These are phyloP conservation scores for Drosophila nigricruria DNA, from an alignment of 2,888 invertebrate genomes.

Conservation along the genomic window DNA sequence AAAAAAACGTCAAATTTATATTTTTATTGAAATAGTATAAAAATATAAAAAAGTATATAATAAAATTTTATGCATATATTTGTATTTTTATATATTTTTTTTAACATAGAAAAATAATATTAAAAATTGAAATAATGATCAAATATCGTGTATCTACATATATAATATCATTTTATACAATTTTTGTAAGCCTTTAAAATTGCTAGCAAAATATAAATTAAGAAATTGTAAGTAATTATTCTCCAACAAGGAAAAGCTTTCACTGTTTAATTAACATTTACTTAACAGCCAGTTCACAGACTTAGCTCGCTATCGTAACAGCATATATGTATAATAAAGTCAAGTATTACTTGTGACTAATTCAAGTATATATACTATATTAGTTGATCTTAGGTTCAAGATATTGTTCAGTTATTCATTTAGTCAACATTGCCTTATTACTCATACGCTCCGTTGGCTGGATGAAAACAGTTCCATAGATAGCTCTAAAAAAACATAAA, in stretches of 20 bases:
- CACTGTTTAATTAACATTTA: neutral
- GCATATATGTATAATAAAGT: too few relatives aligned
- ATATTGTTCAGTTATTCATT: neutral
- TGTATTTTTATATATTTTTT: too few relatives aligned
- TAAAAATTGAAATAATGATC: too few relatives aligned
- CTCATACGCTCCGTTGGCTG: constrained; percentile 30
- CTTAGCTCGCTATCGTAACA: neutral
- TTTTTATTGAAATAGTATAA: too few relatives aligned
- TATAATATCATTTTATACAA: too few relatives aligned
- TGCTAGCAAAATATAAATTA: neutral
- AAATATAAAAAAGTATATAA: too few relatives aligned
- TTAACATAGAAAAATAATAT: too few relatives aligned
- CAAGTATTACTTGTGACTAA: neutral
- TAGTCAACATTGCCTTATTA: constrained; percentile 1
- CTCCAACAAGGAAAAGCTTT: neutral
- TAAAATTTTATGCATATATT: too few relatives aligned
- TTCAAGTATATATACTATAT: neutral
- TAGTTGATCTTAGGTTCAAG: constrained; percentile 2
- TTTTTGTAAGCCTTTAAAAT: too few relatives aligned
- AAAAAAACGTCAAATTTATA: too few relatives aligned
- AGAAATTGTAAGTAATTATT: neutral
- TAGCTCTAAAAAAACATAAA: neutral
- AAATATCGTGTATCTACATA: too few relatives aligned
- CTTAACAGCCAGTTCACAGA: neutral
- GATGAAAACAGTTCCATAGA: neutral